Conservation (phyloP, 2,888 invertebrate species). For the Drosophila kambysellisi region DNA sequence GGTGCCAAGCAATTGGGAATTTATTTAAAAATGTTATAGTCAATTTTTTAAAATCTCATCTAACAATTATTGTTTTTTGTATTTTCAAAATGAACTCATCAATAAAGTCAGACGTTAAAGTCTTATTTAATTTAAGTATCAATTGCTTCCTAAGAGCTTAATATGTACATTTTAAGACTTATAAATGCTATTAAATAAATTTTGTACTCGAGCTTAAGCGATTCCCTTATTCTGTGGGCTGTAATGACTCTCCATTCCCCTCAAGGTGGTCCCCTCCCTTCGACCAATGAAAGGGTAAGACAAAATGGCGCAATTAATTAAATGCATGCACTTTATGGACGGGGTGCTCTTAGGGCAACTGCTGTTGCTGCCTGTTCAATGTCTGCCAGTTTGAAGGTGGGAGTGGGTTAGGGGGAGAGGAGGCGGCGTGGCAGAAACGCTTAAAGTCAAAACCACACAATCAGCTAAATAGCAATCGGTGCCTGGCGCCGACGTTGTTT, state of each 20-base stretch:
- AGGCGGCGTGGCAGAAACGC: conserved; percentile 33
- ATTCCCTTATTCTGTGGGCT: background rate
- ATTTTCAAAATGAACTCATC: background rate
- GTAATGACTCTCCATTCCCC: background rate
- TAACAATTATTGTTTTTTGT: too few relatives aligned
- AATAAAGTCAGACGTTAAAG: background rate
- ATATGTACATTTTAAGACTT: background rate
- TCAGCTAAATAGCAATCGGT: conserved; percentile 76
- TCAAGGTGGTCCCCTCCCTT: background rate
- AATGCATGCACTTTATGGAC: conserved; percentile 73
- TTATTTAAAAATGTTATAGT: background rate
- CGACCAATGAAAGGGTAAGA: conserved; percentile 52
- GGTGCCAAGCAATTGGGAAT: too few relatives aligned
- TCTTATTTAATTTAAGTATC: background rate
- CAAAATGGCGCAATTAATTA: conserved; percentile 73
- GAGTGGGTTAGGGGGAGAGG: background rate
- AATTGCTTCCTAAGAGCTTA: background rate
- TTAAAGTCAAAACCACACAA: conserved; percentile 76
- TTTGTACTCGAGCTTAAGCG: conserved; percentile 24
- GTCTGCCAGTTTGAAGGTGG: conserved; percentile 2
- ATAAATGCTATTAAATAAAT: conserved; percentile 12
- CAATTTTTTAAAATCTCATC: too few relatives aligned
- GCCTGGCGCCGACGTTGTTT: conserved; percentile 51
- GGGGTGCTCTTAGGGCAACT: conserved; percentile 1
- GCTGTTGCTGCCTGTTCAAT: conserved; percentile 1